These are phyloP conservation scores for Alosa alosa DNA, from an alignment of 2,113 vertebrate genomes.

Conservation along the genomic window DNA sequence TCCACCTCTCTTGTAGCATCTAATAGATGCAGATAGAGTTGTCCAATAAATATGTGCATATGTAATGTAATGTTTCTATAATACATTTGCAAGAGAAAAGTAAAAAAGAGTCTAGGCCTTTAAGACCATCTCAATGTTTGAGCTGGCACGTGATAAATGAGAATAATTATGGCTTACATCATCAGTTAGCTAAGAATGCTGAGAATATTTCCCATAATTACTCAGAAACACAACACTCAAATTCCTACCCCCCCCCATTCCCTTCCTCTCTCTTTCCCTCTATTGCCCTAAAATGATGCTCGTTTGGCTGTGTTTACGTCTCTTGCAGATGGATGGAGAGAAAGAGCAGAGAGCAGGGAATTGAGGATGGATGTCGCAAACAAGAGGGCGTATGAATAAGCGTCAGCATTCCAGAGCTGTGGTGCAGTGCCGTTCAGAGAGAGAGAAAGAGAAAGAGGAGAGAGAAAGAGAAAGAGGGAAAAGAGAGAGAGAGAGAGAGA, in stretches of 20 bases:
- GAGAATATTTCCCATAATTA: not conserved
- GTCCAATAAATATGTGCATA: not conserved
- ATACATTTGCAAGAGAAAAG: not conserved
- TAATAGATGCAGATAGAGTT: not conserved
- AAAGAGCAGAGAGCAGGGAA: not conserved
- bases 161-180: not conserved
- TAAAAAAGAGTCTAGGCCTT: not conserved
- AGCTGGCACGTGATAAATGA: not conserved
- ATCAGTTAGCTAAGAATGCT: not conserved
- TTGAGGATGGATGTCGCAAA: slow-evolving; percentile 5
- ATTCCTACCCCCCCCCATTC: not conserved
- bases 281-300: not conserved
- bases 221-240: not conserved
- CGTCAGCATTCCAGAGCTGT: not conserved
- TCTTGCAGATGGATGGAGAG: not conserved
- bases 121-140: not conserved
- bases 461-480: not conserved
- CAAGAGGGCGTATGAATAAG: slow-evolving; percentile 2
- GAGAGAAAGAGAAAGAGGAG: not conserved
- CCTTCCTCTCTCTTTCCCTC: not conserved
- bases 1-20: not conserved
- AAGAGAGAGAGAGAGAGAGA: not conserved
- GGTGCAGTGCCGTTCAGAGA: not conserved
- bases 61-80: not conserved
- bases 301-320: not conserved